Evolutionary conservation across 2,113 vertebrate species (phyloP).

Genomic region (Muntiacus muntjak): DNA sequence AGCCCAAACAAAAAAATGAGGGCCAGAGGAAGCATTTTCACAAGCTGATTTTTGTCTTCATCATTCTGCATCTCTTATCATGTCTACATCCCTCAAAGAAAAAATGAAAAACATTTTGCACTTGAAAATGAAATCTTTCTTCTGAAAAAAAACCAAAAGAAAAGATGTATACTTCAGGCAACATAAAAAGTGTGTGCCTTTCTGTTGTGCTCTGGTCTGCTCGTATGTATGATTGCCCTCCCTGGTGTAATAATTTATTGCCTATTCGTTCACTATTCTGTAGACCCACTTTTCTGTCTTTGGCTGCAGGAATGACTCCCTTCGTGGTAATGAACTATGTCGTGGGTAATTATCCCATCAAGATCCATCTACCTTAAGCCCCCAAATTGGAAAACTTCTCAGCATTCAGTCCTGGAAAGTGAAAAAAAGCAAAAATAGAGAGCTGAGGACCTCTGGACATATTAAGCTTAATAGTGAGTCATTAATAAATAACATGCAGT

Average conservation of each 20-base stretch:
- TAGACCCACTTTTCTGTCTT: constrained; percentile 12
- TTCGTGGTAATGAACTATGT: constrained; percentile 58
- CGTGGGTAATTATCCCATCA: constrained; percentile 37
- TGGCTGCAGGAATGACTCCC: constrained; percentile 49
- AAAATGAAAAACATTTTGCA: not conserved
- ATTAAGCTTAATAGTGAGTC: constrained; percentile 64
- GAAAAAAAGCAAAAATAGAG: constrained; percentile 44
- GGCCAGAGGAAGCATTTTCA: not conserved
- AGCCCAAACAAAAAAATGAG: not conserved
- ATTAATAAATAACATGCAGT: constrained; percentile 74
- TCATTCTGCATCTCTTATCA: not conserved
- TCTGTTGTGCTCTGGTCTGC: not conserved
- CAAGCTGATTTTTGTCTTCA: not conserved
- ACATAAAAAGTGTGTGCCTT: not conserved
- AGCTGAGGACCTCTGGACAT: constrained; percentile 57
- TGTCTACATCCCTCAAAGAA: not conserved
- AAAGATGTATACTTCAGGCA: not conserved
- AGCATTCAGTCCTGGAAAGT: constrained; percentile 17
- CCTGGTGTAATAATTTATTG: constrained; percentile 49
- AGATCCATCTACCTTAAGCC: constrained; percentile 49
- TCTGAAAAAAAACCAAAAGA: constrained; percentile 11
- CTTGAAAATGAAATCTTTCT: constrained; percentile 24
- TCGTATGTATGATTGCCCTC: not conserved
- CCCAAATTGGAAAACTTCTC: constrained; percentile 23
- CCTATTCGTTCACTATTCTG: constrained; percentile 5